Conservation (phyloP, 2,888 invertebrate species). For the Sinodicranocentrus sp. region DNA sequence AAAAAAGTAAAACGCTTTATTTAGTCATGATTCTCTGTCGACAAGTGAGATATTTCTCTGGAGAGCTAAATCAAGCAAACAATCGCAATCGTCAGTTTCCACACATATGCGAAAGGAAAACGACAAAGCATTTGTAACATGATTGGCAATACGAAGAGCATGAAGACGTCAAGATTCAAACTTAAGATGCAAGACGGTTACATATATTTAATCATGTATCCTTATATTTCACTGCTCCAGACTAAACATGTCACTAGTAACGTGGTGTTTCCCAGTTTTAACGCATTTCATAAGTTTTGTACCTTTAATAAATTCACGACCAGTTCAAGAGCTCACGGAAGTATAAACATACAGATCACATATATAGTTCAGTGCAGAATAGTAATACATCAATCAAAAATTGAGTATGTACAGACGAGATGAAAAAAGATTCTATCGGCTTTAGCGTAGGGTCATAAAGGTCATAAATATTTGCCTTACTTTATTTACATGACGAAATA, state of each 20-base stretch:
- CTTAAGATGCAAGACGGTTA: too few species aligned
- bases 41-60: too few species aligned
- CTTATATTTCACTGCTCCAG: not conserved
- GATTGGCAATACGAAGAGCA: too few species aligned
- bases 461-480: constrained; percentile 22
- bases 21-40: too few species aligned
- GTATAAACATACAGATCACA: not conserved
- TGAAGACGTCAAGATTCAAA: too few species aligned
- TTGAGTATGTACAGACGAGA: not conserved
- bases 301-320: not conserved
- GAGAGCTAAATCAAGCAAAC: too few species aligned
- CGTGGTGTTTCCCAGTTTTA: not conserved
- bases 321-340: constrained; percentile 8
- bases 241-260: constrained; percentile 5
- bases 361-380: not conserved
- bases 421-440: not conserved
- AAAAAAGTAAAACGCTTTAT: too few species aligned
- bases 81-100: too few species aligned
- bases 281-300: too few species aligned
- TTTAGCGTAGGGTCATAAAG: constrained; percentile 4
- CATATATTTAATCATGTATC: too few species aligned
- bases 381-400: not conserved
- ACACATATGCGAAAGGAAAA: too few species aligned
- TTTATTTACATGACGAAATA: not conserved
- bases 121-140: too few species aligned